These are phyloP conservation scores for Leptopilina drosophilae DNA, from an alignment of 2,888 invertebrate species.

Conservation along the genomic window DNA sequence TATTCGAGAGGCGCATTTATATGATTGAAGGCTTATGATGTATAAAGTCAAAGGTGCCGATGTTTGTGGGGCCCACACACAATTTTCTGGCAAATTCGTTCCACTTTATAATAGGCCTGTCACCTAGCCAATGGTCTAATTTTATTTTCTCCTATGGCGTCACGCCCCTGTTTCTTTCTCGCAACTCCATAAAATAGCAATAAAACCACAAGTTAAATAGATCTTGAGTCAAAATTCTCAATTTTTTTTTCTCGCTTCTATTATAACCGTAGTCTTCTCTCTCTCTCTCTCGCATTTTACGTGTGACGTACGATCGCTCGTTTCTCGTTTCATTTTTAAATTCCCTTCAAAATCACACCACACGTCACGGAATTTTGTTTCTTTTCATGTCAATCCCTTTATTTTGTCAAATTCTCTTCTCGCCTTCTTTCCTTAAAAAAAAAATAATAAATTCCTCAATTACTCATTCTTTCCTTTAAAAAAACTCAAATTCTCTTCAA, in stretches of 20 bases:
- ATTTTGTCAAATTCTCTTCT: too few relatives aligned
- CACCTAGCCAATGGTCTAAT: constrained; percentile 49
- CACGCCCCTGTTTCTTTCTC: constrained; percentile 5
- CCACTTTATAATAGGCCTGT: constrained; percentile 51
- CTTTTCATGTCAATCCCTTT: too few relatives aligned
- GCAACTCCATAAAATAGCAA: constrained; percentile 15
- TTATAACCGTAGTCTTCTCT: too few relatives aligned
- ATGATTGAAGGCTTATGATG: constrained; percentile 21
- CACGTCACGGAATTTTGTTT: too few relatives aligned
- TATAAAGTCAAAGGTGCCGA: constrained; percentile 47
- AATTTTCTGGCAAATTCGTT: constrained; percentile 40
- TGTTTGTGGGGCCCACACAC: constrained; percentile 26
- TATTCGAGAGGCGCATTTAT: background rate
- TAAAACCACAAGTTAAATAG: constrained; percentile 32
- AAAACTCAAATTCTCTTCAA: too few relatives aligned
- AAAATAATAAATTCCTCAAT: too few relatives aligned
- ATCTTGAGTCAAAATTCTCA: background rate
- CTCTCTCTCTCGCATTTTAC: too few relatives aligned
- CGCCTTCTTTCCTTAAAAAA: too few relatives aligned
- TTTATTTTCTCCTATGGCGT: constrained; percentile 28
- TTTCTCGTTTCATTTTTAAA: too few relatives aligned
- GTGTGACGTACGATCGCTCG: too few relatives aligned
- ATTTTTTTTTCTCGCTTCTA: background rate
- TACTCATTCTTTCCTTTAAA: too few relatives aligned
- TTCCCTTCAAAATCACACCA: too few relatives aligned